phyloP scores from a whole-genome alignment of 1,140 invertebrate genomes.

The Probaryconus sp. region DNA sequence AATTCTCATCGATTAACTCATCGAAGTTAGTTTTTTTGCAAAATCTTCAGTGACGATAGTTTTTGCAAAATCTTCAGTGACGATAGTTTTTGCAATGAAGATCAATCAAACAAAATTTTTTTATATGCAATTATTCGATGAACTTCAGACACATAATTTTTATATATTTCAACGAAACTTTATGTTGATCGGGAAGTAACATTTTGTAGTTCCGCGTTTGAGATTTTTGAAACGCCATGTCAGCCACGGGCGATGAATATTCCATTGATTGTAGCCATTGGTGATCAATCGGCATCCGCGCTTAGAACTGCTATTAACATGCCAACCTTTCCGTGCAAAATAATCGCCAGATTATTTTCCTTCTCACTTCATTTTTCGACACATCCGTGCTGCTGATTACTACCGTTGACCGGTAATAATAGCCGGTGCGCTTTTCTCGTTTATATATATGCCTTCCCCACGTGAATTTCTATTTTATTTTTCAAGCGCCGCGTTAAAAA shows the following conservation, averaged over 20 bases:
- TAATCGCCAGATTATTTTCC: conserved; percentile 30
- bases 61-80: too few species aligned
- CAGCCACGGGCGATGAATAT: conserved; percentile 53
- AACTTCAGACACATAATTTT: too few species aligned
- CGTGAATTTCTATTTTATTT: neutral
- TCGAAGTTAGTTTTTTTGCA: too few species aligned
- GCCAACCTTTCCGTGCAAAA: conserved; percentile 28
- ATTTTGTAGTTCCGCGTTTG: too few species aligned
- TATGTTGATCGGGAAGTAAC: too few species aligned
- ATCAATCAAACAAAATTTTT: too few species aligned
- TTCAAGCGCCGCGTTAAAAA: neutral
- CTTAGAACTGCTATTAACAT: conserved; percentile 21
- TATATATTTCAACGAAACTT: too few species aligned
- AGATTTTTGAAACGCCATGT: conserved; percentile 50
- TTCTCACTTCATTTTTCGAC: neutral
- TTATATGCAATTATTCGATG: too few species aligned
- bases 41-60: too few species aligned
- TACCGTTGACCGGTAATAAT: conserved; percentile 15
- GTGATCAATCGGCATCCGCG: conserved; percentile 45
- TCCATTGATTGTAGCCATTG: conserved; percentile 53
- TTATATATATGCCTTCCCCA: conserved; percentile 1
- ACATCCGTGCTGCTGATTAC: neutral
- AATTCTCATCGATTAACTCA: too few species aligned
- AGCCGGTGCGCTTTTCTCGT: conserved; percentile 9
- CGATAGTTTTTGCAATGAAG: too few species aligned